These are phyloP conservation scores for Lagopus muta DNA, from an alignment of 2,113 vertebrate genomes.

Conservation along the genomic window DNA sequence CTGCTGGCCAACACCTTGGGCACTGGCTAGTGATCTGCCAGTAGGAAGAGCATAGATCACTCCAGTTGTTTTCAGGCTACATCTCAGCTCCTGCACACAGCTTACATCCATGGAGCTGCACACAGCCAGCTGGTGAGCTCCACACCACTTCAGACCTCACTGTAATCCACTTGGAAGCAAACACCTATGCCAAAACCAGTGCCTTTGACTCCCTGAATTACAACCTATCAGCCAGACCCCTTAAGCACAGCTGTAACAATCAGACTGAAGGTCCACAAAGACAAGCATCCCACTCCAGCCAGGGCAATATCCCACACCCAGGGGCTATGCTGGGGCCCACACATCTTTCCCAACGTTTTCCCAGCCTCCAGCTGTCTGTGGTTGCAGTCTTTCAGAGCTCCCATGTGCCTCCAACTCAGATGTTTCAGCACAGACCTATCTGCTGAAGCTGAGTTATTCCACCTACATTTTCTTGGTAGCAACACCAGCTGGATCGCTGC, in stretches of 20 bases:
- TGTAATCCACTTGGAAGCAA: neutral
- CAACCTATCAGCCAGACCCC: neutral
- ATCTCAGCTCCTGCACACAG: neutral
- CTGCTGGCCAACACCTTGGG: neutral
- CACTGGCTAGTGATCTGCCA: neutral
- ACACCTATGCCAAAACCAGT: neutral
- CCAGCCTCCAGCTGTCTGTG: neutral
- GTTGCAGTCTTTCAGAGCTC: neutral
- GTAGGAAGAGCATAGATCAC: accelerated
- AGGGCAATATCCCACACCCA: neutral
- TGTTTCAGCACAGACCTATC: neutral
- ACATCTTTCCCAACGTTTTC: neutral
- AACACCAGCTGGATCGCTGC: neutral
- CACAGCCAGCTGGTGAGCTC: neutral
- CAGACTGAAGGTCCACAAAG: neutral
- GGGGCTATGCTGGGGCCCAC: neutral
- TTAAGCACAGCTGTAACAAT: neutral
- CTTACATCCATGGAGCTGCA: accelerated
- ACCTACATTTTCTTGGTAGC: neutral
- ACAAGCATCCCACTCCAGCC: neutral
- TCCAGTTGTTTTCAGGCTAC: neutral
- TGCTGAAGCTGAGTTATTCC: neutral
- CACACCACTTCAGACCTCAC: neutral
- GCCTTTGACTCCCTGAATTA: neutral
- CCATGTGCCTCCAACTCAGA: neutral